These are phyloP conservation scores for Strongylocentrotus purpuratus DNA, from an alignment of 35 echinoderm and acorn worm species.

Conservation along the genomic window DNA sequence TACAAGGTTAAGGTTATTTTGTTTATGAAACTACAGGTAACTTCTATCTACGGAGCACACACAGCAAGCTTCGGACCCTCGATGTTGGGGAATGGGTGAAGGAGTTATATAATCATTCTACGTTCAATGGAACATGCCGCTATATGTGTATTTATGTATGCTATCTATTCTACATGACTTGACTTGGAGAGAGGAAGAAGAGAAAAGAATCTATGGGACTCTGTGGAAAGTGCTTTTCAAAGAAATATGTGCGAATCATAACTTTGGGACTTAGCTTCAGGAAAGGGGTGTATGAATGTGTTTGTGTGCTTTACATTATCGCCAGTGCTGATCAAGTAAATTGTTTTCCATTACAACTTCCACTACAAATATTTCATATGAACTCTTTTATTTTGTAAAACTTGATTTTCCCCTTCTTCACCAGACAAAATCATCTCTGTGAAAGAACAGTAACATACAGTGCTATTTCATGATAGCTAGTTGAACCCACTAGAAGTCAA, in stretches of 20 bases:
- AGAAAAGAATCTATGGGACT: neutral
- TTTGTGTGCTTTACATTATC: neutral
- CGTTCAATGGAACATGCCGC: neutral
- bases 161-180: neutral
- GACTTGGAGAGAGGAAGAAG: neutral
- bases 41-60: neutral
- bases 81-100: neutral
- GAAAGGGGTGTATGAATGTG: neutral
- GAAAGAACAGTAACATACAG: no score
- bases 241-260: neutral
- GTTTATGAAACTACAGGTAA: neutral
- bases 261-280: neutral
- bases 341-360: neutral
- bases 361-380: neutral
- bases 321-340: neutral
- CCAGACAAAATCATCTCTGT: no score
- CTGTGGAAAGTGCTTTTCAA: neutral
- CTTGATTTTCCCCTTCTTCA: no score
- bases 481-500: no score
- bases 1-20: neutral
- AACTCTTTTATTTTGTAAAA: neutral
- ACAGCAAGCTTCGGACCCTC: neutral
- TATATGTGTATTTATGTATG: neutral
- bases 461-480: no score
- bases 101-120: neutral